Conservation (phyloP, 1,140 invertebrate genomes). For the Mesaphorura yosii region DNA sequence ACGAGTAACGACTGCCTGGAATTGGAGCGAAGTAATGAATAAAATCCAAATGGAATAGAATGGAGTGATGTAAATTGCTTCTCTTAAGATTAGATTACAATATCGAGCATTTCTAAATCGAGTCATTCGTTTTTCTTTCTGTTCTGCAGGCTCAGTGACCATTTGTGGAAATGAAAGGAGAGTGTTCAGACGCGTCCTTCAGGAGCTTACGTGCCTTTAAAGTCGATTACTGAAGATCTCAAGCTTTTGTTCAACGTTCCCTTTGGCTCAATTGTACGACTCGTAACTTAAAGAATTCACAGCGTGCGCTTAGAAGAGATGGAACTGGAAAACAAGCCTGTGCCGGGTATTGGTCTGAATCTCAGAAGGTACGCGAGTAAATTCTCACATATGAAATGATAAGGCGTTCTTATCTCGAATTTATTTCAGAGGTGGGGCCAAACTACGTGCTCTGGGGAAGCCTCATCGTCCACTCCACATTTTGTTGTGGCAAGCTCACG, state of each 20-base stretch:
- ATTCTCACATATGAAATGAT: background rate
- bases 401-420: slow-evolving; percentile 1
- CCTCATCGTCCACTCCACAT: slow-evolving; percentile 44
- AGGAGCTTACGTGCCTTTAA: background rate
- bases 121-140: too few relatives aligned
- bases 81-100: too few relatives aligned
- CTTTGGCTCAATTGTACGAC: background rate
- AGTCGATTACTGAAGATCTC: background rate
- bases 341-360: background rate
- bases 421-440: slow-evolving; percentile 42
- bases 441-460: slow-evolving; percentile 40
- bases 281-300: background rate
- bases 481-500: slow-evolving; percentile 44
- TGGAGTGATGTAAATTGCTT: too few relatives aligned
- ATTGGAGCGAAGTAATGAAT: too few relatives aligned
- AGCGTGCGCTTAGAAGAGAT: background rate
- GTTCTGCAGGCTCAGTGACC: too few relatives aligned
- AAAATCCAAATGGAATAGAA: too few relatives aligned
- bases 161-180: background rate
- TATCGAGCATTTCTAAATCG: too few relatives aligned
- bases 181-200: background rate
- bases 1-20: too few relatives aligned
- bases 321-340: slow-evolving; percentile 6
- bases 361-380: slow-evolving; percentile 1
- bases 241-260: background rate